phyloP scores from a whole-genome alignment of 2,888 invertebrate species.

The Harpalus rubripes region DNA sequence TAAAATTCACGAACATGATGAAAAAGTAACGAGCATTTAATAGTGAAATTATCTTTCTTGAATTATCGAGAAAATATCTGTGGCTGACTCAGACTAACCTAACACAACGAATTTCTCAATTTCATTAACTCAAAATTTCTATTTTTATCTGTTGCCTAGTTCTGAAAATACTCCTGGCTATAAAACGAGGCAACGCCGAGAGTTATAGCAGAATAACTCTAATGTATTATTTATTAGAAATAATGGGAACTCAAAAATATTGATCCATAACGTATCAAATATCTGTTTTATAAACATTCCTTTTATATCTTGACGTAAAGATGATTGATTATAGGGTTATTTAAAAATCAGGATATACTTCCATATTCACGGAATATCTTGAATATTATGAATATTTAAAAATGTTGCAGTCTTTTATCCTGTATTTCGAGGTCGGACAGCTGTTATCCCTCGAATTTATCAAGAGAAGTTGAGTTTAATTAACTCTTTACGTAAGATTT shows the following conservation, averaged over 20 bases:
- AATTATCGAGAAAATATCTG: not conserved
- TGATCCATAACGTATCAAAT: constrained; percentile 24
- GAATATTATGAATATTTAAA: not conserved
- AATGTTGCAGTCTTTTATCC: not conserved
- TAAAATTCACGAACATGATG: not conserved
- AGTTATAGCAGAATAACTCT: not conserved
- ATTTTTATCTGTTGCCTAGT: constrained; percentile 44
- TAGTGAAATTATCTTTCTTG: not conserved
- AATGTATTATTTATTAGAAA: constrained; percentile 30
- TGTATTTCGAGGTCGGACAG: not conserved
- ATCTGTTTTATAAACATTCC: constrained; percentile 36
- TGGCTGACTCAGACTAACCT: constrained; percentile 15
- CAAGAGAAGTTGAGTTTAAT: not conserved
- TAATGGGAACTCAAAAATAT: constrained; percentile 24
- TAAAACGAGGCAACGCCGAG: constrained; percentile 23
- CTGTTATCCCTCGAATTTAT: not conserved
- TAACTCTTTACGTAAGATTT: not conserved
- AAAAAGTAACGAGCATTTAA: not conserved
- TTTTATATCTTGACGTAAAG: constrained; percentile 45
- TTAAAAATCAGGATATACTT: constrained; percentile 37
- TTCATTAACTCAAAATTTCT: constrained; percentile 35
- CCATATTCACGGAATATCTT: not conserved
- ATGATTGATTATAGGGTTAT: constrained; percentile 41
- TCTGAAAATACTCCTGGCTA: constrained; percentile 40
- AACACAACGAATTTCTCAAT: constrained; percentile 27